A percentile compares a stretch with the other conserved stretches of the same genome.
Conservation (phyloP, 2,113 vertebrate genomes). For the Dryoscopus gambensis region DNA sequence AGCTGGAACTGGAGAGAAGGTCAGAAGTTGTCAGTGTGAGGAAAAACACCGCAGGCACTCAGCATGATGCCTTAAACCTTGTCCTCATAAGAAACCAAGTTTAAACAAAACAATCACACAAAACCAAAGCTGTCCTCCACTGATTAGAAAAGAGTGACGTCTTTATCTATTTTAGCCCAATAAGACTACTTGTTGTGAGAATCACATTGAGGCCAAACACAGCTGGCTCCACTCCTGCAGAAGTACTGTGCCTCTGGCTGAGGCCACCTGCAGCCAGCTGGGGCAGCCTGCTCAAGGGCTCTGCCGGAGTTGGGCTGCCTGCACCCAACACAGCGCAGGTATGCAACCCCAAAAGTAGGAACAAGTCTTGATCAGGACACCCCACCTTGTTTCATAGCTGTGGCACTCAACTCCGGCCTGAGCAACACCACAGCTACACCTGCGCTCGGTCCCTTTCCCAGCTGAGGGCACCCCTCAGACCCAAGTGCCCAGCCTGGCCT, state of each 20-base stretch:
- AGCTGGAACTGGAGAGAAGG: not conserved
- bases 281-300: not conserved
- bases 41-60: not conserved
- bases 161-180: not conserved
- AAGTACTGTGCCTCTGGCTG: not conserved
- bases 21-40: not conserved
- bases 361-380: not conserved
- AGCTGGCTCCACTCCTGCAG: not conserved
- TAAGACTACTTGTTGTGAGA: not conserved
- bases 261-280: not conserved
- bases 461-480: not conserved
- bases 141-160: not conserved
- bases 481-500: not conserved
- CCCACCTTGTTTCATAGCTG: not conserved
- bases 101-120: not conserved
- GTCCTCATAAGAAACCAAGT: not conserved
- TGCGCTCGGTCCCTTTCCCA: accelerated
- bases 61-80: not conserved
- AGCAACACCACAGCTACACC: not conserved
- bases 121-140: not conserved
- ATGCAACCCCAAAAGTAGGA: not conserved
- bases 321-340: accelerated
- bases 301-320: not conserved
- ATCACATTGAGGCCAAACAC: not conserved
- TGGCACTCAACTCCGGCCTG: not conserved